phyloP scores from a whole-genome alignment of 1,140 invertebrate species.

The Rhynchophorus ferrugineus region DNA sequence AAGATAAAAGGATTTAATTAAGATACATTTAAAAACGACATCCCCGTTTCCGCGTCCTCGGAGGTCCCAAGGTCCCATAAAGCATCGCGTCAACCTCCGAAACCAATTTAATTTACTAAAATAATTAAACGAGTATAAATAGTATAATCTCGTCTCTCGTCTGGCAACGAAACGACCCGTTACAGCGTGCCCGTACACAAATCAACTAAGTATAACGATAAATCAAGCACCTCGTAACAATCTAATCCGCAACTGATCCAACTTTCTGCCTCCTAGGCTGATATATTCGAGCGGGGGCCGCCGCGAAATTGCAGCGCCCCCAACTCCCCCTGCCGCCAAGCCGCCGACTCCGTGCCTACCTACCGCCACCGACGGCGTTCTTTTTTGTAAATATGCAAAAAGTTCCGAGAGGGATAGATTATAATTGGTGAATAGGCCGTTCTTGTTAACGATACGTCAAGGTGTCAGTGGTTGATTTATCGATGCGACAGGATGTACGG shows the following conservation, averaged over 20 bases:
- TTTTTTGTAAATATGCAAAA: too few species aligned
- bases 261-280: constrained; percentile 9
- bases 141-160: constrained; percentile 20
- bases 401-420: too few species aligned
- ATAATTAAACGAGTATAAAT: constrained; percentile 27
- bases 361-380: too few species aligned
- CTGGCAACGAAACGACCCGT: constrained; percentile 19
- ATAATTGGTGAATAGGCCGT: too few species aligned
- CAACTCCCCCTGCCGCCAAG: too few species aligned
- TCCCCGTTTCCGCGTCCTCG: constrained; percentile 1
- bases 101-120: constrained; percentile 26
- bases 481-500: too few species aligned
- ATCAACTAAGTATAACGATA: constrained; percentile 28
- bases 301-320: background rate
- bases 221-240: constrained; percentile 28
- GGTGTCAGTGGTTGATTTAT: too few species aligned
- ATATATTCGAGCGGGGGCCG: background rate
- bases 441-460: too few species aligned
- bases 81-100: constrained; percentile 12
- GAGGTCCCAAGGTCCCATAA: constrained; percentile 7
- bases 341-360: too few species aligned
- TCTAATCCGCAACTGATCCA: constrained; percentile 26
- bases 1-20: background rate
- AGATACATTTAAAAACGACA: constrained; percentile 11
- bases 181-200: constrained; percentile 23